Conservation (phyloP, 2,797 vertebrate species). For the Ptychadena robeensis region DNA sequence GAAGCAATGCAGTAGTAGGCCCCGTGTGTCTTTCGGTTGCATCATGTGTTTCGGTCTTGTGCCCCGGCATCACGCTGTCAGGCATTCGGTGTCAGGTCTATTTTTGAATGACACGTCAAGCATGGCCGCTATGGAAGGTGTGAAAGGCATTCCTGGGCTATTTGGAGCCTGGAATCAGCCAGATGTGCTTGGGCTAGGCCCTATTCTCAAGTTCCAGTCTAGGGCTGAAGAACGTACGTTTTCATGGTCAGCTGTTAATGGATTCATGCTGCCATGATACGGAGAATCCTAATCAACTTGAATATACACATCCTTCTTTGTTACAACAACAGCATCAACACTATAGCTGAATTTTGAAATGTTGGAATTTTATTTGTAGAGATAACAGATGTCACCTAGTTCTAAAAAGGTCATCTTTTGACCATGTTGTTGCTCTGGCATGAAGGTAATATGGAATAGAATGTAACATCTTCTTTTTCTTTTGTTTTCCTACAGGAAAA, state of each 20-base stretch:
- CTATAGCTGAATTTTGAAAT: not conserved
- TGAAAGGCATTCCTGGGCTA: slow-evolving; percentile 87
- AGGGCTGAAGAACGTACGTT: slow-evolving; percentile 73
- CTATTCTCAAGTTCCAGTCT: slow-evolving; percentile 80
- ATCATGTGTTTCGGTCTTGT: slow-evolving; percentile 79
- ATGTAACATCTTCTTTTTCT: slow-evolving; percentile 62
- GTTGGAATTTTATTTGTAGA: not conserved
- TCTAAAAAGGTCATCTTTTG: not conserved
- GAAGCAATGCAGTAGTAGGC: slow-evolving; percentile 36
- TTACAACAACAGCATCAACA: not conserved
- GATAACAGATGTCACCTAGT: not conserved
- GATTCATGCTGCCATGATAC: not conserved
- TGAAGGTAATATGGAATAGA: not conserved
- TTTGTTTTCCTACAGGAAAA: slow-evolving; percentile 87
- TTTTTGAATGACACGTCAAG: slow-evolving; percentile 85
- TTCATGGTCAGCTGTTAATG: not conserved
- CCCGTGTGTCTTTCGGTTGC: slow-evolving; percentile 79
- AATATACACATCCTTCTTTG: not conserved
- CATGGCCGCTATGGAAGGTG: slow-evolving; percentile 87
- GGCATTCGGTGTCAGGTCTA: slow-evolving; percentile 84
- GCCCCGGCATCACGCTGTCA: slow-evolving; percentile 78
- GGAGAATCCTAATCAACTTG: not conserved
- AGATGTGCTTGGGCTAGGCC: slow-evolving; percentile 86
- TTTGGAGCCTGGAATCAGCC: slow-evolving; percentile 87
- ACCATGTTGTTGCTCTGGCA: not conserved